A percentile compares a stretch with the other conserved stretches of the same genome.
phyloP scores from a whole-genome alignment of 2,113 vertebrate species.

The Marcusenius ussheri region DNA sequence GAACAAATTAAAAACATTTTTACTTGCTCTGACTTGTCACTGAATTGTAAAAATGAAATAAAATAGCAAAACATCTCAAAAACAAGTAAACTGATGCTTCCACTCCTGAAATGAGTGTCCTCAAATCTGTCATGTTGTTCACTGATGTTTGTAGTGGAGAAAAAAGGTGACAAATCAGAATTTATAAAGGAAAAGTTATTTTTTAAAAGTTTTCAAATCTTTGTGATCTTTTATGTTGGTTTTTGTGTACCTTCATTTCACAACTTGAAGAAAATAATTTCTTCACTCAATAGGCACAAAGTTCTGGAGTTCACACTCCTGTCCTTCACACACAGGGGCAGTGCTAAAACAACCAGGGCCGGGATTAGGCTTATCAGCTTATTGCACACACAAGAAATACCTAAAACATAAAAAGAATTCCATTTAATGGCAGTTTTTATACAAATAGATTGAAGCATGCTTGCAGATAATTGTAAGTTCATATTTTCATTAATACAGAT shows the following conservation, averaged over 20 bases:
- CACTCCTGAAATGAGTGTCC: background rate
- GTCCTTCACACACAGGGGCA: background rate
- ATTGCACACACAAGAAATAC: background rate
- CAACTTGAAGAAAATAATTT: background rate
- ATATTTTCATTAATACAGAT: background rate
- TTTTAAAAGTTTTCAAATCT: background rate
- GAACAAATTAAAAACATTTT: background rate
- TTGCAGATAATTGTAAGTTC: background rate
- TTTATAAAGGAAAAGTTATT: background rate
- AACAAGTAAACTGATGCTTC: background rate
- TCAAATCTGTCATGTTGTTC: background rate
- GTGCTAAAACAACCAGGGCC: background rate
- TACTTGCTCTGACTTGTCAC: constrained; percentile 15
- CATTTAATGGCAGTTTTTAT: background rate
- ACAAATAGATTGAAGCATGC: background rate
- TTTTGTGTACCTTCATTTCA: background rate
- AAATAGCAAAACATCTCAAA: background rate
- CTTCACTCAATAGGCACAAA: background rate
- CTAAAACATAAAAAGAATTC: background rate
- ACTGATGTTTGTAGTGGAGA: background rate
- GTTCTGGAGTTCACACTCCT: background rate
- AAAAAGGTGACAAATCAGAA: background rate
- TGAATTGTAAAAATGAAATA: constrained; percentile 6
- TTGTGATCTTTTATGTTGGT: background rate
- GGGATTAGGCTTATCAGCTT: background rate